These are phyloP conservation scores for Stictonetta naevosa DNA, from an alignment of 2,113 vertebrate species.

Conservation along the genomic window DNA sequence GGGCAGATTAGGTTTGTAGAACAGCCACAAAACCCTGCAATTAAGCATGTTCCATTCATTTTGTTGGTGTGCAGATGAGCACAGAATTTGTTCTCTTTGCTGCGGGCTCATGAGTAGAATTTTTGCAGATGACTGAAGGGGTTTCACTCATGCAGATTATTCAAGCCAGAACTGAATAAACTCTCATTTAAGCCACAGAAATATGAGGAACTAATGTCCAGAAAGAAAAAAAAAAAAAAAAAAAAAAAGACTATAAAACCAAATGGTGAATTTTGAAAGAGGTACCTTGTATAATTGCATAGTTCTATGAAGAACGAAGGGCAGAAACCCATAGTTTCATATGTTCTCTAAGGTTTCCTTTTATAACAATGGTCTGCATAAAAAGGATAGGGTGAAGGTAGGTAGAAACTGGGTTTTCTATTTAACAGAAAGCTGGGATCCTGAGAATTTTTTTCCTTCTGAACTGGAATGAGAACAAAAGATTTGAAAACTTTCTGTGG, in stretches of 20 bases:
- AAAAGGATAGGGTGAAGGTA: not conserved
- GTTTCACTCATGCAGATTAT: not conserved
- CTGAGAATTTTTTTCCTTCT: not conserved
- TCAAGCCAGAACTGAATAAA: not conserved
- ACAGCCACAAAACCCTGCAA: not conserved
- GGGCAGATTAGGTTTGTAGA: not conserved
- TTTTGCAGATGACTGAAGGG: not conserved
- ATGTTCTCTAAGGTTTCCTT: not conserved
- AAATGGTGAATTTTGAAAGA: not conserved
- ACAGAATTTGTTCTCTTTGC: not conserved
- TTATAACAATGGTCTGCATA: not conserved
- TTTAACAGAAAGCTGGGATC: not conserved
- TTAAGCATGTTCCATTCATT: not conserved
- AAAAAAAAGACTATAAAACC: not conserved
- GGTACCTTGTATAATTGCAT: not conserved
- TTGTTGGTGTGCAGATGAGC: not conserved
- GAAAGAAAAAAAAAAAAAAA: not conserved
- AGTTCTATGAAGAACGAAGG: not conserved
- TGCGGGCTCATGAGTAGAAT: not conserved
- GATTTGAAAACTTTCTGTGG: not conserved
- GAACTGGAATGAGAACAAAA: not conserved
- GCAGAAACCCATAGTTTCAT: not conserved
- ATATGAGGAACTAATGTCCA: not conserved
- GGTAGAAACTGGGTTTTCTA: not conserved
- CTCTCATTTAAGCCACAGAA: not conserved